These are phyloP conservation scores for Synergus gifuensis DNA, from an alignment of 2,888 invertebrate genomes.

Conservation along the genomic window DNA sequence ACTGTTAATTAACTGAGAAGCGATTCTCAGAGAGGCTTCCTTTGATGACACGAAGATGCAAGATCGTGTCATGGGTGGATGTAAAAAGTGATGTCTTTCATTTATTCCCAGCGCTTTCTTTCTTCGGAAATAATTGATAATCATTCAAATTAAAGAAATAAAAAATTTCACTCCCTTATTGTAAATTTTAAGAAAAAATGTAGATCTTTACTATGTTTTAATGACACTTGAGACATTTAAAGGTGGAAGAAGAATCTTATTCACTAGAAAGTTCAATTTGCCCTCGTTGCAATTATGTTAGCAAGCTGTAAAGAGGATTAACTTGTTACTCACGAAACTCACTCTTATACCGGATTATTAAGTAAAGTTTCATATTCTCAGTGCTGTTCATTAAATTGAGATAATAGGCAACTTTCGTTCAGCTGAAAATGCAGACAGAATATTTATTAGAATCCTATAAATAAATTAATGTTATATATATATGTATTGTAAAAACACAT, in stretches of 20 bases:
- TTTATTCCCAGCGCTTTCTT: neutral
- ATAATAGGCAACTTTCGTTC: neutral
- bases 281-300: neutral
- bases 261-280: neutral
- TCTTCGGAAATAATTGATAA: neutral
- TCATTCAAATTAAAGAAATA: neutral
- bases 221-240: neutral
- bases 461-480: neutral
- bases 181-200: neutral
- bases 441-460: neutral
- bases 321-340: neutral
- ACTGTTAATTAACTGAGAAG: slow-evolving; percentile 37
- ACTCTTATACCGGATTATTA: neutral
- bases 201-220: neutral
- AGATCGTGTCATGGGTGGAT: slow-evolving; percentile 2
- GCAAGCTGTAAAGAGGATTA: neutral
- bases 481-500: no score
- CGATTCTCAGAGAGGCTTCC: slow-evolving; percentile 12
- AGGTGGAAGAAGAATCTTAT: neutral
- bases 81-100: neutral
- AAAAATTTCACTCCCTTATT: neutral
- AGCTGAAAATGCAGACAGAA: neutral
- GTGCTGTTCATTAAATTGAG: neutral
- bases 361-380: neutral
- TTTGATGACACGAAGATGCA: neutral